Conservation (phyloP, 2,113 vertebrate species). For the Tachycineta bicolor region DNA sequence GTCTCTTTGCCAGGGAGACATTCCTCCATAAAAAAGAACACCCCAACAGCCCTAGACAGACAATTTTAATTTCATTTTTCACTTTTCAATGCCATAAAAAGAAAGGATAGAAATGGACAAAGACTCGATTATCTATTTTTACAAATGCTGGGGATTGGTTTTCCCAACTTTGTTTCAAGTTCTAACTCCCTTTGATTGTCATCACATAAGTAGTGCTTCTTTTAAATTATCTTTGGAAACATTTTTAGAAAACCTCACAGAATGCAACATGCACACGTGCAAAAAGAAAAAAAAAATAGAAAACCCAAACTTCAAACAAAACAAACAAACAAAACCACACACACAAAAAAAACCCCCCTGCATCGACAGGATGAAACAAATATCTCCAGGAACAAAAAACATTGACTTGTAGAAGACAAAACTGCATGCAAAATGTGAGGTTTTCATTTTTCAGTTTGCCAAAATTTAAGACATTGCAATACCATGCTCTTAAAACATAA, state of each 20-base stretch:
- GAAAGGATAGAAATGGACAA: not conserved
- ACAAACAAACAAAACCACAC: not conserved
- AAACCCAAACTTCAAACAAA: not conserved
- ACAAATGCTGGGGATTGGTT: not conserved
- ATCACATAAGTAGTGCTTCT: not conserved
- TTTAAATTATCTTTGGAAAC: not conserved
- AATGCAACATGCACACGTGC: not conserved
- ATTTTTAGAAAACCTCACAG: not conserved
- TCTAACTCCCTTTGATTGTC: not conserved
- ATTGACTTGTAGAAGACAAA: not conserved
- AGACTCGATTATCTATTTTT: not conserved
- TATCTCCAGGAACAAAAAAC: not conserved
- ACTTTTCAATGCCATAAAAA: not conserved
- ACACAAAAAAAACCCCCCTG: not conserved
- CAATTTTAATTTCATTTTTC: constrained; percentile 9
- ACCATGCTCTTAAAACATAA: not conserved
- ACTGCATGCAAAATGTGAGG: not conserved
- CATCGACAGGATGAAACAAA: not conserved
- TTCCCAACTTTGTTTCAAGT: not conserved
- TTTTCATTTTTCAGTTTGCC: not conserved
- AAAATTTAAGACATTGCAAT: not conserved
- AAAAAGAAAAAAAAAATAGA: not conserved
- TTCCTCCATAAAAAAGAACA: not conserved
- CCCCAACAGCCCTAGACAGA: not conserved
- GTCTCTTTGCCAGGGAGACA: not conserved